A percentile compares a stretch with the other conserved stretches of the same genome.
Conservation (phyloP, 1,140 invertebrate species). For the Dolichoris vasculosae region DNA sequence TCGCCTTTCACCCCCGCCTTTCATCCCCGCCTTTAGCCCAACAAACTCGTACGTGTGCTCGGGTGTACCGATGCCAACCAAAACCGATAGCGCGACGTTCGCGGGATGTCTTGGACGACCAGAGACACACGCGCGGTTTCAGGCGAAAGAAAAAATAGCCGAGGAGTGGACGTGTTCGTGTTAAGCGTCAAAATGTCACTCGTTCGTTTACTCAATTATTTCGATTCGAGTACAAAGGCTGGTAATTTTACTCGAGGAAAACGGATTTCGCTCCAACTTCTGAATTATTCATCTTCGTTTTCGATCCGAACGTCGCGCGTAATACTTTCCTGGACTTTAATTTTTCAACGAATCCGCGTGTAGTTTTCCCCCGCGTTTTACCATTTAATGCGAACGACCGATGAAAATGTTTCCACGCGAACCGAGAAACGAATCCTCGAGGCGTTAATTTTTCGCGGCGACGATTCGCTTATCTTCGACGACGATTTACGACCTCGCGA, state of each 20-base stretch:
- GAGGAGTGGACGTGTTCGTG: slow-evolving; percentile 9
- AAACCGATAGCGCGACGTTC: background rate
- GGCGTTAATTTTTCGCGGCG: background rate
- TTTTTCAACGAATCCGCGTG: background rate
- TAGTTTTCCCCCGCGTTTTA: background rate
- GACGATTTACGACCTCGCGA: no score
- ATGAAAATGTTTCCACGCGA: background rate
- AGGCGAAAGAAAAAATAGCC: slow-evolving; percentile 30
- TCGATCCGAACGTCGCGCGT: background rate
- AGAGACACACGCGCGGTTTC: background rate
- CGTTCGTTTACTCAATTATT: background rate
- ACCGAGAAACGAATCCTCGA: background rate
- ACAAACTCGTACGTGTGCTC: no score
- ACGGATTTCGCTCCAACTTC: background rate
- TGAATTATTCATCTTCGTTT: slow-evolving; percentile 33
- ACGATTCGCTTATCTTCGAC: background rate
- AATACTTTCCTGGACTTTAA: background rate
- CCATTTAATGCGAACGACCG: background rate
- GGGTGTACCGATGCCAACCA: no score
- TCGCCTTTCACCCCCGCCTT: background rate
- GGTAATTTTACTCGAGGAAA: no score
- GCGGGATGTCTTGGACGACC: background rate
- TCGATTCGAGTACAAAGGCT: background rate
- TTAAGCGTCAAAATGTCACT: slow-evolving; percentile 16
- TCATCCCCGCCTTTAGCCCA: background rate